Percentiles rank a stretch among this genome's conserved stretches.
Evolutionary conservation across 2,113 vertebrate genomes (phyloP).

Genomic region (Protobothrops flavoviridis): DNA sequence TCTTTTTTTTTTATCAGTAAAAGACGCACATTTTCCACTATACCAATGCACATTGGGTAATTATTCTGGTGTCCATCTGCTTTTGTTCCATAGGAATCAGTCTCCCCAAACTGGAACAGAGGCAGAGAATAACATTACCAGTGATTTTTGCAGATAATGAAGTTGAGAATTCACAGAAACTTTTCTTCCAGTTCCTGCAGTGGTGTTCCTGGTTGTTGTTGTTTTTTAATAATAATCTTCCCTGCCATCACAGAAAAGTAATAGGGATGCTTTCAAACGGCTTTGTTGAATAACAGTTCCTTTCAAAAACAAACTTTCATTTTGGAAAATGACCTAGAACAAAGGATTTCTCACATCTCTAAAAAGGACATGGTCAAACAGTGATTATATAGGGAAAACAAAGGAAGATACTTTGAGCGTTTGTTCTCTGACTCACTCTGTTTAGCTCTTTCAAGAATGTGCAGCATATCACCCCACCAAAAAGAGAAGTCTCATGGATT

Average conservation of each 20-base stretch:
- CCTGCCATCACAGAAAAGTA: not conserved
- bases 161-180: not conserved
- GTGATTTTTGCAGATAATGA: not conserved
- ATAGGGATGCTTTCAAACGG: not conserved
- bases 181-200: not conserved
- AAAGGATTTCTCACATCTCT: not conserved
- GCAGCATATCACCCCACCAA: not conserved
- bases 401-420: not conserved
- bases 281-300: not conserved
- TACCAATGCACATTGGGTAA: not conserved
- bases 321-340: not conserved
- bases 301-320: not conserved
- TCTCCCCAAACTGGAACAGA: not conserved
- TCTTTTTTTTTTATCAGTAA: not conserved
- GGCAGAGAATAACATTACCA: not conserved
- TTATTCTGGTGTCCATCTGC: not conserved
- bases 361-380: not conserved
- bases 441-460: not conserved
- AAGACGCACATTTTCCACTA: not conserved
- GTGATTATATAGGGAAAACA: not conserved
- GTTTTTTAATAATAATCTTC: not conserved
- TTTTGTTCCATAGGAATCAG: not conserved
- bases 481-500: not conserved
- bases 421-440: not conserved
- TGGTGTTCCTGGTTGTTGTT: not conserved